These are phyloP conservation scores for Trichogramma evanescens DNA, from an alignment of 2,888 invertebrate genomes.

Conservation along the genomic window DNA sequence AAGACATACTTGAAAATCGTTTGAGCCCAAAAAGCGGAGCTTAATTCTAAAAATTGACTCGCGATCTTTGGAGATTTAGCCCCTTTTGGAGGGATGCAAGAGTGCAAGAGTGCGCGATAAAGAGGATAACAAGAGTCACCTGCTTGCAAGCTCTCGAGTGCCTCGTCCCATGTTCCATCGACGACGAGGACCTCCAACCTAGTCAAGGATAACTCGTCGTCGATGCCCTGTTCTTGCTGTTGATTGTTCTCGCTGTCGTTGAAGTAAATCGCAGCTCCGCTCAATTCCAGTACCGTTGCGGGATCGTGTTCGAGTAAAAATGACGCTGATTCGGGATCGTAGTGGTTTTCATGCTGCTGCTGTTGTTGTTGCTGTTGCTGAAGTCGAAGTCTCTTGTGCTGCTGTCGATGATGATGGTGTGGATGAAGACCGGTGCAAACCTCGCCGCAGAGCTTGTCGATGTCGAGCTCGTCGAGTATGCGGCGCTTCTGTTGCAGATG, in stretches of 20 bases:
- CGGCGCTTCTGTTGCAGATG: constrained; percentile 33
- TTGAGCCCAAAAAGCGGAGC: too few species aligned
- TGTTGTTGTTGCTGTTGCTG: background rate
- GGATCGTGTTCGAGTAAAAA: too few species aligned
- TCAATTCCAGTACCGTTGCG: background rate
- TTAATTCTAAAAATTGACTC: too few species aligned
- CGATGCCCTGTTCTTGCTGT: constrained; percentile 25
- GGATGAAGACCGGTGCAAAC: constrained; percentile 28
- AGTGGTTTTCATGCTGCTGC: background rate
- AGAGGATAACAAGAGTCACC: constrained; percentile 11
- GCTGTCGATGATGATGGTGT: background rate
- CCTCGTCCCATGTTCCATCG: constrained; percentile 37
- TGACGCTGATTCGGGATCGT: background rate
- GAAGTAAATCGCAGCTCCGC: constrained; percentile 29
- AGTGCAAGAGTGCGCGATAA: too few species aligned
- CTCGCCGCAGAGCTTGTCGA: constrained; percentile 42
- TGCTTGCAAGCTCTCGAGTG: constrained; percentile 32
- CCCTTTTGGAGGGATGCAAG: too few species aligned
- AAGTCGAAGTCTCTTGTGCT: constrained; percentile 5
- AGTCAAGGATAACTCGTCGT: constrained; percentile 32
- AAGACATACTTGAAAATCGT: too few species aligned
- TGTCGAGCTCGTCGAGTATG: constrained; percentile 40
- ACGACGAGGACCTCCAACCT: constrained; percentile 42
- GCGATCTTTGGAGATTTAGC: too few species aligned
- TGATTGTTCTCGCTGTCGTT: constrained; percentile 22